Evolutionary conservation across 2,113 vertebrate genomes (phyloP).

Genomic region (Psophia crepitans): DNA sequence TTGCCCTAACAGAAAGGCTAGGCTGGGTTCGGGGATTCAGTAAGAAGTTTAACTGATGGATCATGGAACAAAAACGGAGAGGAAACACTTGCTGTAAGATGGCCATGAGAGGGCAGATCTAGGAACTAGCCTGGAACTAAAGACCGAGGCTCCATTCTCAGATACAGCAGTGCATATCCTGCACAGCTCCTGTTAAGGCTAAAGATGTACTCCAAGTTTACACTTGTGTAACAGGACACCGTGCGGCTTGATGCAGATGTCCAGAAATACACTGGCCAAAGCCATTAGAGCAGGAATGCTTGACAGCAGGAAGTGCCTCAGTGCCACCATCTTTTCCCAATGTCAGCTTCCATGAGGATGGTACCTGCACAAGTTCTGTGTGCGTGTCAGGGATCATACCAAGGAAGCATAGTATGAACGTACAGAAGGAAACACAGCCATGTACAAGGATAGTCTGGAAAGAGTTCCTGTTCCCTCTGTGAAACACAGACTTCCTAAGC

Average conservation of each 20-base stretch:
- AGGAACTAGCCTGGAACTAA: neutral
- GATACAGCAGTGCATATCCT: neutral
- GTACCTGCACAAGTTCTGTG: neutral
- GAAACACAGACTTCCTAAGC: neutral
- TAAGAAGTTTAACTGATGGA: neutral
- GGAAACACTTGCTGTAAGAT: neutral
- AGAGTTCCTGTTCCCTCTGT: neutral
- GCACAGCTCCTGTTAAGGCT: conserved; percentile 3
- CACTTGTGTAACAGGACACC: neutral
- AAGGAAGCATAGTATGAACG: neutral
- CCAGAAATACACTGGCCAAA: conserved; percentile 13
- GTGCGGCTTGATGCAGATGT: neutral
- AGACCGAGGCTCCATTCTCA: neutral
- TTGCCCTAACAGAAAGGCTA: neutral
- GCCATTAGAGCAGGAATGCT: neutral
- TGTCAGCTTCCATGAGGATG: neutral
- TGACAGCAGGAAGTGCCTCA: neutral
- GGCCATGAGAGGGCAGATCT: neutral
- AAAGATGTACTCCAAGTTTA: conserved; percentile 4
- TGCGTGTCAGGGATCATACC: neutral
- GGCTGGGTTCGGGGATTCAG: neutral
- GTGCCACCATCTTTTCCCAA: neutral
- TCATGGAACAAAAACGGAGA: neutral
- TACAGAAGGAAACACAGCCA: neutral
- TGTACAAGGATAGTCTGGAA: neutral